Base-by-base conservation (phyloP, 1,140 invertebrate species). In the Scylla paramamosain region DNA sequence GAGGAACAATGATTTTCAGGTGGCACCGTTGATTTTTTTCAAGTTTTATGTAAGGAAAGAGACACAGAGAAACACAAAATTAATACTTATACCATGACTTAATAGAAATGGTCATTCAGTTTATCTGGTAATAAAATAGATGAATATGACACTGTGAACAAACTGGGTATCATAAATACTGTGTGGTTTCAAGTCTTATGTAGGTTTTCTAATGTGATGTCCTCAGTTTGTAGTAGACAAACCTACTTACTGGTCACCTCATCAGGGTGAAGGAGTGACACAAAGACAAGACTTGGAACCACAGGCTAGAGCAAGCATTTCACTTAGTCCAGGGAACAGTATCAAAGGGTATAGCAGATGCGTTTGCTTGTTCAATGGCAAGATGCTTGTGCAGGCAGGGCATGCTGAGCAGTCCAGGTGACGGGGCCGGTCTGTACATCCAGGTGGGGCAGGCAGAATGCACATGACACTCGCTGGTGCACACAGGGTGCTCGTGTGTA, bases 11-110 rank as follows among this genome's bases (percentile, higher is more conserved):
- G 92, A 95, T 95, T 92, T 94, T 92, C 93, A 84, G 92, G 95
- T 95, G 93, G 94, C 95, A 95, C 93, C 94, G 93, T 94, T 95
- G 95, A 95, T 93, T 94, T 92, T n/a, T 48, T 94, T 95, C 92
- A 95, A 94, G 92, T 95, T 95, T 96, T 95, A 96, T 91, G 95
- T 93, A 95, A 95, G 93, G 91, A 95, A 93, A 96, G 92, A 94
- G 95, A 88, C 96, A 96, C 94, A 94, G 86, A 95, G 94, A 94
- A 95, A 95, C 93, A 91, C 31, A 95, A 95, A 96, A 95, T 96
- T 96, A 95, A 95, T 96, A 94, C 93, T 95, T 95, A 93, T 92
- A 92, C 94, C 91, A 95, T 95, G 94, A 95, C 92, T 95, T 92
- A 95, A 92, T 95, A 91, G 91, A 95, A 95, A 92, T 95, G 94